These are phyloP conservation scores for Glossosoma conforme DNA, from an alignment of 1,140 invertebrate genomes.

Conservation along the genomic window DNA sequence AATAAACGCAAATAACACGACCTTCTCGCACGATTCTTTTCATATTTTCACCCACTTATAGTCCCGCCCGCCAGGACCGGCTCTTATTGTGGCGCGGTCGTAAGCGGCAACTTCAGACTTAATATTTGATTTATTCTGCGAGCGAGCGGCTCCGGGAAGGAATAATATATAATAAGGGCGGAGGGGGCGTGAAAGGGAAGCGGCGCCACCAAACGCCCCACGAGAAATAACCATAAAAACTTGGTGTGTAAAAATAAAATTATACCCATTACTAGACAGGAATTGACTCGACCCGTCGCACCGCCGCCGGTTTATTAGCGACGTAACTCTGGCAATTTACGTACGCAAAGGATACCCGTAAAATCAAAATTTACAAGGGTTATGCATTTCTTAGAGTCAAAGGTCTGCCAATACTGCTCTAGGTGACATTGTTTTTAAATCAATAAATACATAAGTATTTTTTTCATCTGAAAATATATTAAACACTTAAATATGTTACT, in stretches of 20 bases:
- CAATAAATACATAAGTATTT: no score
- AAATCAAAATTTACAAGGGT: no score
- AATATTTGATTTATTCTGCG: slow-evolving; percentile 30
- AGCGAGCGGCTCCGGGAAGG: not conserved
- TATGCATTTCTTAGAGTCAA: no score
- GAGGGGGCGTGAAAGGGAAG: no score
- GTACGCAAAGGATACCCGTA: no score
- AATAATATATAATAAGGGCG: no score
- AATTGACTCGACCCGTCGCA: not conserved
- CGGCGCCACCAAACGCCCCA: slow-evolving; percentile 2
- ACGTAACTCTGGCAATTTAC: no score
- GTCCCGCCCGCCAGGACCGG: not conserved
- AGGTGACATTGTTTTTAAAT: no score
- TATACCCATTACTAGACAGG: slow-evolving; percentile 16
- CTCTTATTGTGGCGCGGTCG: slow-evolving; percentile 24
- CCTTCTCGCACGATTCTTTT: slow-evolving; percentile 28
- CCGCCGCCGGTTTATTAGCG: not conserved
- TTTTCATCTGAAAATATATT: no score
- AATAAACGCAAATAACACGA: slow-evolving; percentile 28
- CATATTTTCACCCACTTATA: slow-evolving; percentile 22
- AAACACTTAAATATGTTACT: no score
- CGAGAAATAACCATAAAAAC: slow-evolving; percentile 26
- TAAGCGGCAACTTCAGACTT: slow-evolving; percentile 30
- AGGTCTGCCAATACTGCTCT: no score
- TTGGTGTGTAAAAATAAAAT: slow-evolving; percentile 27